These are phyloP conservation scores for Eilema caniola DNA, from an alignment of 2,888 invertebrate species.

Conservation along the genomic window DNA sequence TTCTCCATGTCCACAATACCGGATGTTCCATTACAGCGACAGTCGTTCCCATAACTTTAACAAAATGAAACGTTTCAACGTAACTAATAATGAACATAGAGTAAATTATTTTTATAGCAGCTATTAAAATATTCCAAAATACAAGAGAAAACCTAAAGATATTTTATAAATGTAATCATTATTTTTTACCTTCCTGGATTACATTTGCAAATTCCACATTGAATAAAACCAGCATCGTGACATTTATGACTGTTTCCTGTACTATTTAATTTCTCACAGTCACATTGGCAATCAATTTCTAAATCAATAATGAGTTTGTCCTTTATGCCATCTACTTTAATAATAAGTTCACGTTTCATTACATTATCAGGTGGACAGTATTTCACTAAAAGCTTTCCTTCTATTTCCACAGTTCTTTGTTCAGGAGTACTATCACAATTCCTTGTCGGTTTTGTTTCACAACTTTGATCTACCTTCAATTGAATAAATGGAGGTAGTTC, in stretches of 20 bases:
- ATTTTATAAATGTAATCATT: neutral
- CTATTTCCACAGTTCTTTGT: constrained; percentile 50
- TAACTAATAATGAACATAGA: neutral
- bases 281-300: constrained; percentile 91
- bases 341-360: constrained; percentile 30
- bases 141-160: neutral
- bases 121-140: no score
- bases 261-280: constrained; percentile 87
- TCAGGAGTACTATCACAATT: constrained; percentile 57
- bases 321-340: constrained; percentile 88
- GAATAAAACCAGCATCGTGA: constrained; percentile 76
- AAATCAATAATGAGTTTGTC: constrained; percentile 90
- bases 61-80: neutral
- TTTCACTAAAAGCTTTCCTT: constrained; percentile 56
- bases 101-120: no score
- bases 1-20: constrained; percentile 53
- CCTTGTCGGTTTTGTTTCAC: constrained; percentile 39
- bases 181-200: constrained; percentile 63
- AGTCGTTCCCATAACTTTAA: constrained; percentile 67
- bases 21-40: constrained; percentile 60
- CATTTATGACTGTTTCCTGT: constrained; percentile 69
- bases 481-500: constrained; percentile 53
- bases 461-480: constrained; percentile 59
- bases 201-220: constrained; percentile 90
- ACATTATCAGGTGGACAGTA: constrained; percentile 52